Evolutionary conservation across 2,113 vertebrate genomes (phyloP).

Genomic region (Phalacrocorax brasilianus): DNA sequence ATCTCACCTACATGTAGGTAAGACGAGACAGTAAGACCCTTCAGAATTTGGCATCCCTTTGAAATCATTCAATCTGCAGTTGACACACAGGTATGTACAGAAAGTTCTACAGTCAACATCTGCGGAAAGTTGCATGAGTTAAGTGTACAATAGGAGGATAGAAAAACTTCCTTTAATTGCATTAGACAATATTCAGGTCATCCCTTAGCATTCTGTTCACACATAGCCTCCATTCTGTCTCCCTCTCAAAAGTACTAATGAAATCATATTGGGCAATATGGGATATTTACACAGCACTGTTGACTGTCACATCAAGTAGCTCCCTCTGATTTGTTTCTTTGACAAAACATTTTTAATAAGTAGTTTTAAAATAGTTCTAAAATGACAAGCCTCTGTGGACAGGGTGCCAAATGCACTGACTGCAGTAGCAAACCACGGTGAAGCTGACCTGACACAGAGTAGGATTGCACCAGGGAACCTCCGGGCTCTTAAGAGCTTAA

Average conservation of each 20-base stretch:
- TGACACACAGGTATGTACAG: background rate
- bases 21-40: background rate
- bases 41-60: background rate
- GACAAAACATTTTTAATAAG: background rate
- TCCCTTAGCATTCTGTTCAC: background rate
- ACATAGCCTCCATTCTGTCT: background rate
- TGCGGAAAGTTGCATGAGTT: rapidly evolving
- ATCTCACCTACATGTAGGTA: rapidly evolving
- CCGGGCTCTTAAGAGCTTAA: background rate
- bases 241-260: background rate
- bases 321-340: background rate
- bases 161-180: background rate
- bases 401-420: background rate
- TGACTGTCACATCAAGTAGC: background rate
- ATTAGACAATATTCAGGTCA: background rate
- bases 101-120: background rate
- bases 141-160: background rate
- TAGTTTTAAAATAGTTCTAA: background rate
- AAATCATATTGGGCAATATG: rapidly evolving
- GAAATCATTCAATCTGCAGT: background rate
- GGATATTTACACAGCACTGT: background rate
- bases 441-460: background rate
- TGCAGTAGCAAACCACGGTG: background rate
- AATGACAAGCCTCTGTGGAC: background rate
- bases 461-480: background rate